Percentiles rank a stretch among this genome's conserved stretches.
Conservation (phyloP, 1,140 invertebrate species). For the Leptestheria dahalacensis region DNA sequence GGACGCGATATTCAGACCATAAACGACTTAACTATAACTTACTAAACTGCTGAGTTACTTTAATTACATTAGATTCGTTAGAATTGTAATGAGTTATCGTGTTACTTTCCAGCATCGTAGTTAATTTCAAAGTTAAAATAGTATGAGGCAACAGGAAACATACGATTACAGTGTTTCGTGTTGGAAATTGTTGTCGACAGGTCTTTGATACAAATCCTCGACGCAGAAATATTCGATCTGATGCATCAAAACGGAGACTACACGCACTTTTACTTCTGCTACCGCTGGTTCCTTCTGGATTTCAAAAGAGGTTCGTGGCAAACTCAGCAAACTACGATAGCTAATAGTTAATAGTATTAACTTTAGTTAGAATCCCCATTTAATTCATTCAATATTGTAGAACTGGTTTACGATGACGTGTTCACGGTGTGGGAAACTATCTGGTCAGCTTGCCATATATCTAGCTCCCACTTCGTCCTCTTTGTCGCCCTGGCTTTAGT, state of each 20-base stretch:
- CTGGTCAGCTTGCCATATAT: conserved; percentile 78
- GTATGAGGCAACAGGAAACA: background rate
- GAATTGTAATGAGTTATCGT: no score
- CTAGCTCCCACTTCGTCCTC: conserved; percentile 75
- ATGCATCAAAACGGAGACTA: conserved; percentile 91
- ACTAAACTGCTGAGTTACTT: no score
- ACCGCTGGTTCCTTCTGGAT: conserved; percentile 74
- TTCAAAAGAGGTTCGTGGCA: conserved; percentile 52
- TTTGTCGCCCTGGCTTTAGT: conserved; percentile 83
- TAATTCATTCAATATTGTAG: conserved; percentile 36
- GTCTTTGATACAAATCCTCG: conserved; percentile 68
- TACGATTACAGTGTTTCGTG: conserved; percentile 11
- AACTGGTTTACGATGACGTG: conserved; percentile 79
- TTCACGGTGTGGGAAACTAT: conserved; percentile 90
- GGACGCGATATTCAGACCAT: no score
- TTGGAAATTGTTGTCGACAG: conserved; percentile 26
- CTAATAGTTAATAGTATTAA: no score
- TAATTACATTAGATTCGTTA: no score
- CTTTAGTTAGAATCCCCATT: background rate
- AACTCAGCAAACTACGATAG: no score
- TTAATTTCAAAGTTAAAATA: conserved; percentile 3
- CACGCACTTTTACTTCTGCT: conserved; percentile 94
- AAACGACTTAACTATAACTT: no score
- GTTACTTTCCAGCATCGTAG: no score
- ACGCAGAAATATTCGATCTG: conserved; percentile 81